A percentile compares a stretch with the other conserved stretches of the same genome.
Evolutionary conservation across 2,797 vertebrate genomes (phyloP).

Genomic region (Euphonia xanthogaster): DNA sequence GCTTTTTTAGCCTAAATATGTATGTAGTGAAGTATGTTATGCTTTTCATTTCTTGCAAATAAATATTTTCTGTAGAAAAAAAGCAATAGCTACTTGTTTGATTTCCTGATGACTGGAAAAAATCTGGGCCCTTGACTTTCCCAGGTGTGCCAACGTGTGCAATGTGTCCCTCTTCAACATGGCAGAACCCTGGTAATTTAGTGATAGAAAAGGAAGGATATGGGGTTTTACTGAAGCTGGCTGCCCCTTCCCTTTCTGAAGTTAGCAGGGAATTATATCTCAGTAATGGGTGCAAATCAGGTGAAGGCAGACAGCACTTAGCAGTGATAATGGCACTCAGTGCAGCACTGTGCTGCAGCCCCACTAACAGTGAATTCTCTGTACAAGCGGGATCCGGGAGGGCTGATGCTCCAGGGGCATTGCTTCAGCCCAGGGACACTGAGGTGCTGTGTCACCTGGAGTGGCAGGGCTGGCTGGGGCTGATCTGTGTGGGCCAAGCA

Average conservation of each 20-base stretch:
- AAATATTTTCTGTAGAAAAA: conserved; percentile 82
- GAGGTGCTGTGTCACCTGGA: background rate
- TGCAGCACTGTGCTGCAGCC: background rate
- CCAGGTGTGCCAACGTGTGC: rapidly evolving
- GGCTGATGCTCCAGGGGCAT: background rate
- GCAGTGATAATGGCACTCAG: background rate
- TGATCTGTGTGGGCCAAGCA: rapidly evolving
- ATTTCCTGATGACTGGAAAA: background rate
- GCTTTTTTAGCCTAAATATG: conserved; percentile 69
- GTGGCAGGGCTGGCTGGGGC: background rate
- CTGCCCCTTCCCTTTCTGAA: background rate
- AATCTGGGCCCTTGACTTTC: background rate
- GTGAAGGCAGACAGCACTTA: background rate
- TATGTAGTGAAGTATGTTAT: conserved; percentile 69
- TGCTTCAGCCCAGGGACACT: background rate
- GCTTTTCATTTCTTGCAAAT: conserved; percentile 79
- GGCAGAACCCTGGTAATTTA: background rate
- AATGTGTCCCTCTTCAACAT: rapidly evolving
- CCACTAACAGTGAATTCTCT: background rate
- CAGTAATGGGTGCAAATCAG: background rate
- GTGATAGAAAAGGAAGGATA: background rate
- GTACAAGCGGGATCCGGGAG: background rate
- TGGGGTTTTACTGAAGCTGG: background rate
- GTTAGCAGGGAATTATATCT: background rate
- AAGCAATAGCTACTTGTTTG: background rate